Conservation (phyloP, 2,797 vertebrate genomes). For the Linurgus olivaceus region DNA sequence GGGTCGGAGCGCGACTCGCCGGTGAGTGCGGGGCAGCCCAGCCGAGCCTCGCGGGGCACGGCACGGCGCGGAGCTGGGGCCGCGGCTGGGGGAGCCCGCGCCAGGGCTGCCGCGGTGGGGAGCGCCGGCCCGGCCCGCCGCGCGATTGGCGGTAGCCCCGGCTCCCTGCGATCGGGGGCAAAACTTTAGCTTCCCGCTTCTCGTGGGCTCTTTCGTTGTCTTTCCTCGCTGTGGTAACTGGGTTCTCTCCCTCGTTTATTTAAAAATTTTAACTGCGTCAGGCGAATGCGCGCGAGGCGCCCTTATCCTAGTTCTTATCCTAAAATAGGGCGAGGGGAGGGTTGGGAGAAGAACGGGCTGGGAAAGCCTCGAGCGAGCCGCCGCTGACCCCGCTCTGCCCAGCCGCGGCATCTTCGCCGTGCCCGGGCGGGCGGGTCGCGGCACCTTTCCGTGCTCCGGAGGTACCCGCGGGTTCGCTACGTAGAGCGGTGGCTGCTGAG, state of each 20-base stretch:
- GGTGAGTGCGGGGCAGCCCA: neutral
- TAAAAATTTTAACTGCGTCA: neutral
- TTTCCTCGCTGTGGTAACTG: neutral
- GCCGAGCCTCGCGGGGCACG: neutral
- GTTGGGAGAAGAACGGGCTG: no score
- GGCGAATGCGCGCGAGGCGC: neutral
- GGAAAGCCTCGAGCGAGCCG: neutral
- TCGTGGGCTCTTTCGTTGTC: neutral
- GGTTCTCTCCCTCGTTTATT: neutral
- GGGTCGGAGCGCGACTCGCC: neutral
- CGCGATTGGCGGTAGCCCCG: neutral
- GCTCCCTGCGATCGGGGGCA: neutral
- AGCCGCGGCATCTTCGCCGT: neutral
- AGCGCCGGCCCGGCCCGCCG: no score
- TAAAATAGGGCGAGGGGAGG: neutral
- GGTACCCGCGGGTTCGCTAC: neutral
- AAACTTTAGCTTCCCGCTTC: neutral
- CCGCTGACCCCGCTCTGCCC: no score
- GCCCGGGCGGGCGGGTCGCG: neutral
- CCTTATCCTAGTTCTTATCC: neutral
- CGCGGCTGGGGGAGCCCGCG: neutral
- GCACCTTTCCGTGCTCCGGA: neutral
- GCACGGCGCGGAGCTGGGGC: neutral
- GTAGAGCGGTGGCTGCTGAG: accelerated
- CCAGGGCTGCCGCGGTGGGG: neutral